Percentiles rank a stretch among this genome's conserved stretches.
phyloP scores from a whole-genome alignment of 2,113 vertebrate species.

The Peucedramus taeniatus region DNA sequence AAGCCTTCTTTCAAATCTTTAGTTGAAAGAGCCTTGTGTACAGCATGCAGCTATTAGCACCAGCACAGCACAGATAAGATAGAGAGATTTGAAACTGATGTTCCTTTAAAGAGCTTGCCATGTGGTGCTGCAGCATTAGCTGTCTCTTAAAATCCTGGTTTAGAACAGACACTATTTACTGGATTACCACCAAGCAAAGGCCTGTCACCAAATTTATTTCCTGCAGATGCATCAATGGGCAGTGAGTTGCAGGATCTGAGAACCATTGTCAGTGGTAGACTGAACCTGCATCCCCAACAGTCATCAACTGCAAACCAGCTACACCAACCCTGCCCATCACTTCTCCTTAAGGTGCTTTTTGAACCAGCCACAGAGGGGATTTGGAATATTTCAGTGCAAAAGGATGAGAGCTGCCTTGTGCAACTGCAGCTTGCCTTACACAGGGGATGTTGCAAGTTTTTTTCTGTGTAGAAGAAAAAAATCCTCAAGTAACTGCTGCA shows the following conservation, averaged over 20 bases:
- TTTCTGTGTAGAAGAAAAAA: background rate
- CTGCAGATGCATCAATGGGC: accelerated
- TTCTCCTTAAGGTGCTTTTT: background rate
- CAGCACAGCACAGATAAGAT: background rate
- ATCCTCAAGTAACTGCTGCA: background rate
- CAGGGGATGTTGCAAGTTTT: background rate
- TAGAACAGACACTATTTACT: background rate
- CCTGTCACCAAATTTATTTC: background rate
- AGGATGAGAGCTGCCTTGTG: background rate
- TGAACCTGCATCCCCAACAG: background rate
- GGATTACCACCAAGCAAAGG: background rate
- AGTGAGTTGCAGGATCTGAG: background rate
- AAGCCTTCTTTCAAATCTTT: background rate
- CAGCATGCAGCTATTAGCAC: background rate
- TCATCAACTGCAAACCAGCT: background rate
- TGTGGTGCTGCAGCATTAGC: background rate
- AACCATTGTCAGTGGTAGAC: background rate
- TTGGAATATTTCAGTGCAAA: background rate
- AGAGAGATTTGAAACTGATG: background rate
- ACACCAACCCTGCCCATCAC: background rate
- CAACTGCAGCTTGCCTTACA: background rate
- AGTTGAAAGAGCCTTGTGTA: background rate
- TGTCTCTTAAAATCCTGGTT: background rate
- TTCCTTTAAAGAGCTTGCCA: background rate
- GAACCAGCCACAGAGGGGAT: background rate